phyloP scores from a whole-genome alignment of 2,113 vertebrate genomes.

The Mus spicilegus region DNA sequence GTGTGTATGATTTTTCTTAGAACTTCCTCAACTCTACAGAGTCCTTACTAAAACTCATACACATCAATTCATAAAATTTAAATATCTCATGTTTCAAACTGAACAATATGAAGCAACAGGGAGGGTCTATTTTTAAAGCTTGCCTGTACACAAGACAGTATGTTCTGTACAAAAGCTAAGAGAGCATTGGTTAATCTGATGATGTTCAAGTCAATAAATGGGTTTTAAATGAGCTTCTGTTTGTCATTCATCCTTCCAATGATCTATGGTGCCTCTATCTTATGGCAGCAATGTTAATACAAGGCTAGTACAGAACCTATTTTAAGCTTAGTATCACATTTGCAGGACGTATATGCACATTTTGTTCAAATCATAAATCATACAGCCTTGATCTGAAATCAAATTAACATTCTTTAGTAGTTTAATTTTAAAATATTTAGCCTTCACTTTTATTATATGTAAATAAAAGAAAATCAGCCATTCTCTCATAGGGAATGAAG shows the following conservation, averaged over 20 bases:
- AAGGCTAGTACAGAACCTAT: conserved; percentile 1
- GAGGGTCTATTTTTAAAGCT: neutral
- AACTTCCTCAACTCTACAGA: neutral
- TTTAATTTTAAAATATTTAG: neutral
- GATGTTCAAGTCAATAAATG: neutral
- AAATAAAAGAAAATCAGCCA: conserved; percentile 13
- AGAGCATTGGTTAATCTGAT: neutral
- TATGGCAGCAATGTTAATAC: neutral
- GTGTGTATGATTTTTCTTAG: neutral
- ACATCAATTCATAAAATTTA: conserved; percentile 19
- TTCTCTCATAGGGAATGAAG: neutral
- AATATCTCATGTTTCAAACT: neutral
- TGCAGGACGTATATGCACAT: neutral
- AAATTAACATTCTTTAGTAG: neutral
- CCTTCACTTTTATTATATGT: neutral
- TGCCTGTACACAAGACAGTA: neutral
- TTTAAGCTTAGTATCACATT: conserved; percentile 34
- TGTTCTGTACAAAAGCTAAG: conserved; percentile 3
- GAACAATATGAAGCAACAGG: conserved; percentile 36
- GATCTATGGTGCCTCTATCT: conserved; percentile 8
- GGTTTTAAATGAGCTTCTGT: neutral
- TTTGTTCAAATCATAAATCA: conserved; percentile 24
- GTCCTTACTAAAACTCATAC: conserved; percentile 1
- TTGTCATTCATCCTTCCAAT: neutral
- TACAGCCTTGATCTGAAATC: neutral